Evolutionary conservation across 2,888 invertebrate species (phyloP), one percentile per base, ranked within the genome.

Genomic region (Orthosia gothica): DNA sequence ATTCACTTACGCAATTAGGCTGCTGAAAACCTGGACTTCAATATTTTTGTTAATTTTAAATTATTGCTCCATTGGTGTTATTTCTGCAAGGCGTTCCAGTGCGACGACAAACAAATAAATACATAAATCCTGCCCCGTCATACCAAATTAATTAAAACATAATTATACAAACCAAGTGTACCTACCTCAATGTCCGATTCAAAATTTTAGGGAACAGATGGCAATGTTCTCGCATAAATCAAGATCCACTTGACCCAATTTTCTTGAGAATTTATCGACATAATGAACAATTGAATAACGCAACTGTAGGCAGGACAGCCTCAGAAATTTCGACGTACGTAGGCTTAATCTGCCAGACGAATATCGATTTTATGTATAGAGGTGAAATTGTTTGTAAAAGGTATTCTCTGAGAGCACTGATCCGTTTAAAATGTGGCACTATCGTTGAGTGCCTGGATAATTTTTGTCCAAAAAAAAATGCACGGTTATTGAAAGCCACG

Each of bases 301-400:
- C 12, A 20, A 47, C 47, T 23, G 16, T 55, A 13, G 32, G 32
- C 45, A 16, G 49, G 20, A 26, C 40, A 18, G 20, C 9, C 23
- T 52, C 7, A n/a, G 16, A 52, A 47, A 76, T 32, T 58, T 75
- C 66, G 75, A 75, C 16, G 26, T 18, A 5, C 57, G 74, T 52
- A 47, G 18, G 32, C 52, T 68, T 67, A 45, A 61, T 54, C 12
- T 68, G 49, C 49, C 49, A 61, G 9, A n/a, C 7, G 16, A 15
- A 40, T 49, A 49, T 49, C 11, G 7, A 20, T 23, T 54, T 52
- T 18, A 11, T 32, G 16, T 47, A 15, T 2, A 40, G 40, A 40
- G 40, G 40, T 40, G 40, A 40, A 9, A 9, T 40, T 40, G 7
- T 40, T 40, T 40, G 40, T 40, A 40, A 40, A 40, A 40, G 40